phyloP scores from a whole-genome alignment of 2,888 invertebrate genomes.

The Dinocampus coccinellae region DNA sequence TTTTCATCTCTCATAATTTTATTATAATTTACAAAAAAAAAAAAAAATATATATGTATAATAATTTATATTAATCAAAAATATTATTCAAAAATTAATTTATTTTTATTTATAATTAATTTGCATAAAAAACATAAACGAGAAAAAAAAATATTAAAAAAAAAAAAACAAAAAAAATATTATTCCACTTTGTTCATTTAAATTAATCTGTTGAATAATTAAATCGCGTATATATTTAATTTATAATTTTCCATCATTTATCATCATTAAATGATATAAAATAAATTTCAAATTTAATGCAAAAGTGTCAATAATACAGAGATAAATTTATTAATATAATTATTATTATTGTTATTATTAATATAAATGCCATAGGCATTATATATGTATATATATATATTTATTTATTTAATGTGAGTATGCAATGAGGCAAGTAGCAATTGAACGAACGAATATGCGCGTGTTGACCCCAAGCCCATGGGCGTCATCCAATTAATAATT shows the following conservation, averaged over 20 bases:
- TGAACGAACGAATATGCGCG: constrained; percentile 47
- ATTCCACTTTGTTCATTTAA: no score
- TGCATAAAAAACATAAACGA: no score
- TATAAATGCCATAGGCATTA: neutral
- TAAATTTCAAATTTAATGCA: neutral
- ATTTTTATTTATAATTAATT: no score
- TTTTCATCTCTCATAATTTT: constrained; percentile 9
- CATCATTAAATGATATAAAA: constrained; percentile 13
- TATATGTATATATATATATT: neutral
- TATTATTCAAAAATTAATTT: no score
- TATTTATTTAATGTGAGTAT: constrained; percentile 19
- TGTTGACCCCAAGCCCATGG: constrained; percentile 58
- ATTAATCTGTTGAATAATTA: neutral
- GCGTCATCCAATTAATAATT: constrained; percentile 68
- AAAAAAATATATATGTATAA: neutral
- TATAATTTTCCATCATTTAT: neutral
- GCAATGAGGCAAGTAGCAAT: constrained; percentile 26
- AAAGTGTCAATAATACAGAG: neutral
- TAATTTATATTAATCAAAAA: no score
- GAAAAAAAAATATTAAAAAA: no score
- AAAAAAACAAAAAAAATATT: no score
- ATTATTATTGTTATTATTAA: constrained; percentile 13
- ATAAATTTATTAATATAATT: neutral
- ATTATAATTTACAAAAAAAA: constrained; percentile 17
- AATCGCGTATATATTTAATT: neutral